Conservation (phyloP, 2,113 vertebrate species). For the Phaetusa simplex region DNA sequence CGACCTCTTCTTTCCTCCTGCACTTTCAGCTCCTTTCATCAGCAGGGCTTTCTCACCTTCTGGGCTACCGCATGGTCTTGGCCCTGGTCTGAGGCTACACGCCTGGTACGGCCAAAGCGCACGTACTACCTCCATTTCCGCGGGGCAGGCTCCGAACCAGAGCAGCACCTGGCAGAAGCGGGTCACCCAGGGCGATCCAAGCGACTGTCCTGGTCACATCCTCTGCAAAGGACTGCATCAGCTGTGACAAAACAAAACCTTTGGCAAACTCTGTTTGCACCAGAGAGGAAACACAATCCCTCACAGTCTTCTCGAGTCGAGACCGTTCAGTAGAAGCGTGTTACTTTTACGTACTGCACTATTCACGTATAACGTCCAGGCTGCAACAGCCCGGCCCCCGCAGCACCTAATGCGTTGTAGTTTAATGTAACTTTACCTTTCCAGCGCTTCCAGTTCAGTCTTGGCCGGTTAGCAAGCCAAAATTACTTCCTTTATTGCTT, state of each 20-base stretch:
- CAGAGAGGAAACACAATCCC: background rate
- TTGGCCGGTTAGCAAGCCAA: background rate
- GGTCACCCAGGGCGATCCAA: background rate
- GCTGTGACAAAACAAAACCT: background rate
- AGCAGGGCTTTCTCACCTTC: background rate
- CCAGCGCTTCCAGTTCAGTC: background rate
- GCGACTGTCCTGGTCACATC: background rate
- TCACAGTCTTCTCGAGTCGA: background rate
- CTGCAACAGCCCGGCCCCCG: background rate
- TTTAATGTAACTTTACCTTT: background rate
- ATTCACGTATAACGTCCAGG: background rate
- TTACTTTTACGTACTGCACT: background rate
- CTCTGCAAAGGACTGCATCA: background rate
- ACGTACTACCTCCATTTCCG: background rate
- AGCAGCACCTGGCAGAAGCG: background rate
- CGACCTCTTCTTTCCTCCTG: background rate
- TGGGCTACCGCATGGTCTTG: accelerated
- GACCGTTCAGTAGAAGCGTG: background rate
- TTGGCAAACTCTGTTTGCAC: background rate
- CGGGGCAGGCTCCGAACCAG: background rate
- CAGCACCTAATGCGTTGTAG: background rate
- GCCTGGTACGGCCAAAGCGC: background rate
- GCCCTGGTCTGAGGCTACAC: background rate
- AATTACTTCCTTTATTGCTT: background rate
- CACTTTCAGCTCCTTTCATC: background rate